A percentile compares a stretch with the other conserved stretches of the same genome.
Conservation (phyloP, 1,140 invertebrate species). For the Planococcus citri region DNA sequence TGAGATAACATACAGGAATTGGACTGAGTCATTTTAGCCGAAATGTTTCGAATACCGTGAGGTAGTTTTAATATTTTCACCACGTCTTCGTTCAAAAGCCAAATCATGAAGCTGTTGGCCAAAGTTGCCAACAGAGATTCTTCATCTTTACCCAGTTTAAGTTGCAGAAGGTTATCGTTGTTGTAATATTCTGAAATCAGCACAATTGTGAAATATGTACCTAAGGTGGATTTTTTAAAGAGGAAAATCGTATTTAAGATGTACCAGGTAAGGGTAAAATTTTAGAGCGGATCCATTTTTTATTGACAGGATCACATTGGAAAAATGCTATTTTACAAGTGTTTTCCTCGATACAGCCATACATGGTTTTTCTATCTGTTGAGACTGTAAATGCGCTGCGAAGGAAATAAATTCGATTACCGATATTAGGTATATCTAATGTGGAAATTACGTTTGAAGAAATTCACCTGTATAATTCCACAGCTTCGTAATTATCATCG, state of each 20-base stretch:
- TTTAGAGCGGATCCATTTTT: background rate
- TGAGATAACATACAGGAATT: slow-evolving; percentile 85
- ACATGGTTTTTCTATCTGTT: background rate
- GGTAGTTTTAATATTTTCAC: slow-evolving; percentile 64
- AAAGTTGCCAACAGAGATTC: slow-evolving; percentile 68
- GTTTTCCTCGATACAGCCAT: background rate
- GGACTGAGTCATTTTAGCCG: slow-evolving; percentile 64
- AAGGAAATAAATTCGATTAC: background rate
- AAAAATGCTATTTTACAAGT: background rate
- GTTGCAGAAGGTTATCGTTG: slow-evolving; percentile 57
- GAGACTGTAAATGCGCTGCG: background rate
- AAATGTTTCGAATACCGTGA: slow-evolving; percentile 84
- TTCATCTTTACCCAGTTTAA: slow-evolving; percentile 70
- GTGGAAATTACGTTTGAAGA: background rate
- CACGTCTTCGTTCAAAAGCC: slow-evolving; percentile 39
- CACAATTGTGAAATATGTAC: background rate
- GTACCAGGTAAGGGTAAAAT: background rate
- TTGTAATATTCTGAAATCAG: background rate
- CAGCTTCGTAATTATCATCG: slow-evolving; percentile 43
- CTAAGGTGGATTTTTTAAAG: too few relatives aligned
- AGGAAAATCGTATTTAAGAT: background rate
- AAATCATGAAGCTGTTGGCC: slow-evolving; percentile 66
- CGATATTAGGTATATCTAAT: background rate
- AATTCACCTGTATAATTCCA: slow-evolving; percentile 57
- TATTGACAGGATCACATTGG: background rate